Conservation (phyloP, 2,113 vertebrate species). For the Ammodytes dubius region DNA sequence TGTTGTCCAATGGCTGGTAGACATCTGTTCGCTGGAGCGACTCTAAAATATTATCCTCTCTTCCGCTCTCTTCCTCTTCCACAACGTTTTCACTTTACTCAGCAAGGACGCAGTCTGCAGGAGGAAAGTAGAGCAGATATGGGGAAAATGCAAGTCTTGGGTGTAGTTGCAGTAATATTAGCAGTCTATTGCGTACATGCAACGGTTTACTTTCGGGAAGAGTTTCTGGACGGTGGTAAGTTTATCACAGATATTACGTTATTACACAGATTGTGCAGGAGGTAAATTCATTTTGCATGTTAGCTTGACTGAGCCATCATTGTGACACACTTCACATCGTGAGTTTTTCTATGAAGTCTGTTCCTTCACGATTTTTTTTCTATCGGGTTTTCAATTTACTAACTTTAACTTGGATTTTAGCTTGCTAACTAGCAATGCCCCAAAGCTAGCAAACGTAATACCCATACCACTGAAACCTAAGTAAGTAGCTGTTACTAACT, state of each 20-base stretch:
- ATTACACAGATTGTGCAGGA: not conserved
- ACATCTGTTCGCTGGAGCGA: slow-evolving; percentile 90
- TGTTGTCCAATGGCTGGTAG: slow-evolving; percentile 79
- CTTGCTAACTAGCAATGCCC: slow-evolving; percentile 13
- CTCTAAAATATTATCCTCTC: slow-evolving; percentile 79
- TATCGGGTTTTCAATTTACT: accelerated
- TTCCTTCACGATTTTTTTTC: not conserved
- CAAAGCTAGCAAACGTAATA: not conserved
- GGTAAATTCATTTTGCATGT: slow-evolving; percentile 14
- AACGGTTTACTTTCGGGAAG: slow-evolving; percentile 84
- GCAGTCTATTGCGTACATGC: slow-evolving; percentile 65
- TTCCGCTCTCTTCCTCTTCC: slow-evolving; percentile 64
- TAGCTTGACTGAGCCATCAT: slow-evolving; percentile 16
- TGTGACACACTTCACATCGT: not conserved
- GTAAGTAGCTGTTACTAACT: not conserved
- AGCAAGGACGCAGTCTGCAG: not conserved
- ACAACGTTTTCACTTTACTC: not conserved
- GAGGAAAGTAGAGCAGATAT: not conserved
- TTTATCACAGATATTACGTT: not conserved
- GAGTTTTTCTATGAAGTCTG: not conserved
- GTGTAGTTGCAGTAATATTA: slow-evolving; percentile 51
- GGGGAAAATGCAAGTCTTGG: slow-evolving; percentile 68
- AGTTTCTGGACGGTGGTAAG: slow-evolving; percentile 88
- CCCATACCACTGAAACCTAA: not conserved
- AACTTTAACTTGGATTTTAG: not conserved